Evolutionary conservation across 2,113 vertebrate species (phyloP).

Genomic region (Oceanodroma tethys): DNA sequence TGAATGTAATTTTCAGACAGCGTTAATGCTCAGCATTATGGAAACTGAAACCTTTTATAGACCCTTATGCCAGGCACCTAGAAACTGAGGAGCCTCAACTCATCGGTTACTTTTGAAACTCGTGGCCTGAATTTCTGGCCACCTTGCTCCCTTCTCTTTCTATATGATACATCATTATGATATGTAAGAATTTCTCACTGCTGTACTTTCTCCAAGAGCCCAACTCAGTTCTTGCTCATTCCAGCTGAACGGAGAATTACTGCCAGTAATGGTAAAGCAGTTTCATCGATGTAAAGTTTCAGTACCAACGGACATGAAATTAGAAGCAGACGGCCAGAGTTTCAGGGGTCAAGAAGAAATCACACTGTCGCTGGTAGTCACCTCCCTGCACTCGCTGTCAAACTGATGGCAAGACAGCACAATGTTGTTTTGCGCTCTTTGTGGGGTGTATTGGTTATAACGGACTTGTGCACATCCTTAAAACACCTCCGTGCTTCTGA

Average conservation of each 20-base stretch:
- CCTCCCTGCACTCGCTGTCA: background rate
- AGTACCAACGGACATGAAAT: background rate
- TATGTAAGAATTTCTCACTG: background rate
- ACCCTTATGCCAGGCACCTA: background rate
- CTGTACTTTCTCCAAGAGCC: background rate
- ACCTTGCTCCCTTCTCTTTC: background rate
- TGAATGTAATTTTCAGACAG: background rate
- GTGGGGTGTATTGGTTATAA: fast-evolving
- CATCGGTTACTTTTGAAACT: background rate
- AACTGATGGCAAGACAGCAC: fast-evolving
- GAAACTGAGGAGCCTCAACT: background rate
- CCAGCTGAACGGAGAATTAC: background rate
- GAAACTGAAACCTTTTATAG: background rate
- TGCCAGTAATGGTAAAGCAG: background rate
- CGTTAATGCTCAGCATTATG: background rate
- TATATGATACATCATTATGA: background rate
- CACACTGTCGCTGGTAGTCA: background rate
- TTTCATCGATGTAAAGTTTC: background rate
- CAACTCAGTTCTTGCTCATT: background rate
- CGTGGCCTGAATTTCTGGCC: background rate
- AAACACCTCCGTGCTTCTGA: background rate
- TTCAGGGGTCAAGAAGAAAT: background rate
- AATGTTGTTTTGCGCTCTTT: background rate
- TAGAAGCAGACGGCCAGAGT: background rate
- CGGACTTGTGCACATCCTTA: fast-evolving